Percentiles rank a stretch among this genome's conserved stretches.
These are phyloP conservation scores for Plumapathes pennacea DNA, from an alignment of 92 coral and sea anemone genomes.

Conservation along the genomic window DNA sequence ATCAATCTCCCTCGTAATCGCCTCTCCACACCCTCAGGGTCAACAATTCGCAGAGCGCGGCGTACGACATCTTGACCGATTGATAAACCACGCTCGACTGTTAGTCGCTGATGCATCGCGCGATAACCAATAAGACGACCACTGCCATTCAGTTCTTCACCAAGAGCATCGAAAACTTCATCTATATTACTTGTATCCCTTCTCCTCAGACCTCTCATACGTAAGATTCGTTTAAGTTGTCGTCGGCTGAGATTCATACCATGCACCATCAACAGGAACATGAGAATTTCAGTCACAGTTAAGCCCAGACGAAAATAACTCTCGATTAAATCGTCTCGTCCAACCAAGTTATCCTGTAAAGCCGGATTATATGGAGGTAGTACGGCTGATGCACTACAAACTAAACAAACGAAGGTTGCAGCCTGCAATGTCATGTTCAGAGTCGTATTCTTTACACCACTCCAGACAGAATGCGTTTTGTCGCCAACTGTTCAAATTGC, in stretches of 20 bases:
- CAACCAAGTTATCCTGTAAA: too few relatives aligned
- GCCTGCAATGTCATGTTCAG: too few relatives aligned
- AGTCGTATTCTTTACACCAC: too few relatives aligned
- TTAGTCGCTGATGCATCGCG: slow-evolving; percentile 47
- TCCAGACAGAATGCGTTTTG: too few relatives aligned
- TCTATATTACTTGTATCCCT: slow-evolving; percentile 8
- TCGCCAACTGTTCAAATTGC: too few relatives aligned
- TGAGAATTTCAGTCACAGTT: slow-evolving; percentile 20
- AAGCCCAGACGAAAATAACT: slow-evolving; percentile 22
- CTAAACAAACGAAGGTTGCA: too few relatives aligned
- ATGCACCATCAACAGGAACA: slow-evolving; percentile 24
- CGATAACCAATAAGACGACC: slow-evolving; percentile 57
- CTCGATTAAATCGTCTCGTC: slow-evolving; percentile 15
- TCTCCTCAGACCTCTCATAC: slow-evolving; percentile 7
- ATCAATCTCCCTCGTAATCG: slow-evolving; percentile 40
- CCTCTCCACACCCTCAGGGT: slow-evolving; percentile 34
- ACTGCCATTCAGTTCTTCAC: slow-evolving; percentile 37
- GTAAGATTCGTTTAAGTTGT: slow-evolving; percentile 28
- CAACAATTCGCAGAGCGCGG: slow-evolving; percentile 12
- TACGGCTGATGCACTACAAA: too few relatives aligned
- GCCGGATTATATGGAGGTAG: too few relatives aligned
- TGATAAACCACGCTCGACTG: slow-evolving; percentile 6
- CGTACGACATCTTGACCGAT: slow-evolving; percentile 28
- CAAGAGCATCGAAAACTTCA: slow-evolving; percentile 6
- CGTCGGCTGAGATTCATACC: slow-evolving; percentile 35